These are phyloP conservation scores for Oscheius sp. DNA, from an alignment of 2,888 invertebrate species.

Conservation along the genomic window DNA sequence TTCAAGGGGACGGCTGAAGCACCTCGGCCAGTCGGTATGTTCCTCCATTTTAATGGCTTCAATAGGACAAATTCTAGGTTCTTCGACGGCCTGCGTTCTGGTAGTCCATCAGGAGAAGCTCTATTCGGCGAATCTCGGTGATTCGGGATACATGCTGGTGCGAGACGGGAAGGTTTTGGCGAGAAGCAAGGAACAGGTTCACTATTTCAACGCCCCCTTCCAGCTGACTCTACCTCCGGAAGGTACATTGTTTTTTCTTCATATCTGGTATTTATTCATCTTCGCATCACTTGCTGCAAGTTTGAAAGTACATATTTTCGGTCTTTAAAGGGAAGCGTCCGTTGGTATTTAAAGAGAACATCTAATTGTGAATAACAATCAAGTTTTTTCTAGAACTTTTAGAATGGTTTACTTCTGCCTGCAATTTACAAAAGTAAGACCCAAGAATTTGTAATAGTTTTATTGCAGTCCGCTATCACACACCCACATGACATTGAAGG, in stretches of 20 bases:
- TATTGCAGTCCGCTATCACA: too few species aligned
- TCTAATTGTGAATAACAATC: too few species aligned
- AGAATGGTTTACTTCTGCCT: too few species aligned
- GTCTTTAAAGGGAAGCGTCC: too few species aligned
- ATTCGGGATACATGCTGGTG: constrained; percentile 95
- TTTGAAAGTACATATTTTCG: too few species aligned
- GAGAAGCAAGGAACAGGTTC: constrained; percentile 94
- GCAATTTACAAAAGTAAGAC: too few species aligned
- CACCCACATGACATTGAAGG: too few species aligned
- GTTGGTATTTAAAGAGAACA: too few species aligned
- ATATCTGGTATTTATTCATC: too few species aligned
- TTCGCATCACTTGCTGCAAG: too few species aligned
- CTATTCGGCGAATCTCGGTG: constrained; percentile 97
- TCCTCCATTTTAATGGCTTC: background rate
- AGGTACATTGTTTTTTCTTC: constrained; percentile 33
- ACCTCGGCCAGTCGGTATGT: constrained; percentile 68
- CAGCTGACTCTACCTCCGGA: constrained; percentile 90
- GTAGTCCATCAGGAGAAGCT: constrained; percentile 90
- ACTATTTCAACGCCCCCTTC: constrained; percentile 98
- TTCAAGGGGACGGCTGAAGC: constrained; percentile 63
- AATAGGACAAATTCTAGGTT: constrained; percentile 75
- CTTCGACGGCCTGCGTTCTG: constrained; percentile 96
- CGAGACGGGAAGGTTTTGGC: constrained; percentile 85
- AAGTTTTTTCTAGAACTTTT: too few species aligned
- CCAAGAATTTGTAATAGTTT: too few species aligned